Base-by-base conservation (phyloP, 2,888 invertebrate species). In the Heliconius cydno region DNA sequence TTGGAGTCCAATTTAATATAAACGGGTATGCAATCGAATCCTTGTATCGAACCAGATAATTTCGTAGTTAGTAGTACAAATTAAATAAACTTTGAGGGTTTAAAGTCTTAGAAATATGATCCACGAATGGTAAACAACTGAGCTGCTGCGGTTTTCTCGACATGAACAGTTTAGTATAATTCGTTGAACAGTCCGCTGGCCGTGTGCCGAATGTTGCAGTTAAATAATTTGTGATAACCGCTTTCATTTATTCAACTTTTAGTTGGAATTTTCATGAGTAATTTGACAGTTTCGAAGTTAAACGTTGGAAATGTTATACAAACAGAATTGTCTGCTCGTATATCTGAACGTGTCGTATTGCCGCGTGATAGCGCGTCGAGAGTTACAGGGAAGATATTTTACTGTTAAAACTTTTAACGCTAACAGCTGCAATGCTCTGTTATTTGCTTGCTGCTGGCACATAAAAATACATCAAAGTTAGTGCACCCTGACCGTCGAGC, bases 191-290 rank as follows among this genome's bases (percentile, higher is more conserved):
- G 83, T 82, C 88, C 87, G 88, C 89, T 92, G 92, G 92, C 92
- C 91, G 89, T 88, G 91, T 91, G 92, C 94, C 93, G 92, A 94
- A 91, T 92, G 90, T 92, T 90, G 90, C 92, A 91, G 89, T 91
- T 91, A 92, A 92, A 93, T 94, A 92, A 92, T 93, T 94, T 91
- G 91, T 90, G 90, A 93, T 92, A 92, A 92, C 91, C 89, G 89
- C 91, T 90, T 90, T 92, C 90, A 92, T 93, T 92, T 92, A 92
- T 92, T 90, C 88, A 90, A 91, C 88, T 91, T 91, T 90, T 87
- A 86, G 86, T 86, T 84, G 86, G 87, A 88, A 90, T 88, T 89
- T 88, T 86, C 83, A 86, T 86, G 86, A 89, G 86, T 88, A 87
- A 90, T 90, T 87, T 88, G 88, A 88, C 88, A 87, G 88, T 87